Base-by-base conservation (phyloP, 2,797 vertebrate species). In the Mormyrops boulengeri region DNA sequence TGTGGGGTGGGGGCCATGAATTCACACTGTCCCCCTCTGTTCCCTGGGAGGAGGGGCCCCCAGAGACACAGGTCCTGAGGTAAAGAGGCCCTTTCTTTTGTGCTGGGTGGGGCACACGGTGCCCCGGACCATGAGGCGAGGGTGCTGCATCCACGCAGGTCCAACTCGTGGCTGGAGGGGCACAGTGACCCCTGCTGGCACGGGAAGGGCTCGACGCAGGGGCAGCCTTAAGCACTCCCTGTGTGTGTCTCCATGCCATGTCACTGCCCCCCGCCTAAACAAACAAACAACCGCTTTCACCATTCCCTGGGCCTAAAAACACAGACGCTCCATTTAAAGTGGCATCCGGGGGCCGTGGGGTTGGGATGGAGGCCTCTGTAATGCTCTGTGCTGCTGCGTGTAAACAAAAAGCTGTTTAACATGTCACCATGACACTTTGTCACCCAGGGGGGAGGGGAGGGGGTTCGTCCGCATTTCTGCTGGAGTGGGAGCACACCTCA, bases 231-330 rank as follows among this genome's bases (percentile, higher is more conserved):
- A 50, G 47, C 44, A 95, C 95, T 94, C 94, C 93, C 93, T 85
- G 89, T 77, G 92, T 92, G 93, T 92, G 92, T 93, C 94, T 91
- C 89, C 93, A 91, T 90, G 89, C 95, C 94, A 94, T 95, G 94
- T 93, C 92, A 93, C 93, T 93, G 93, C 91, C 93, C 93, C 92
- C 93, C 93, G 93, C 93, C 92, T 93, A 95, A 96, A 96, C 93
- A 95, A 95, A 95, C 92, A 94, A 82, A 90, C 91, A 0, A 12
- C 6, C 85, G 26, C 50, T 91, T 89, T 14, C 90, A 87, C 87
- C 73, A 91, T 90, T 85, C 92, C 91, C 90, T 91, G 90, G 92
- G 30, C 91, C 88, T 88, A 92, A 92, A 95, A 95, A 95, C 94
- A 94, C 90, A 95, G 91, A 91, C 88, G 85, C 88, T 93, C 92